Evolutionary conservation across 1,140 invertebrate species (phyloP).

Genomic region (Brachionus calyciflorus): DNA sequence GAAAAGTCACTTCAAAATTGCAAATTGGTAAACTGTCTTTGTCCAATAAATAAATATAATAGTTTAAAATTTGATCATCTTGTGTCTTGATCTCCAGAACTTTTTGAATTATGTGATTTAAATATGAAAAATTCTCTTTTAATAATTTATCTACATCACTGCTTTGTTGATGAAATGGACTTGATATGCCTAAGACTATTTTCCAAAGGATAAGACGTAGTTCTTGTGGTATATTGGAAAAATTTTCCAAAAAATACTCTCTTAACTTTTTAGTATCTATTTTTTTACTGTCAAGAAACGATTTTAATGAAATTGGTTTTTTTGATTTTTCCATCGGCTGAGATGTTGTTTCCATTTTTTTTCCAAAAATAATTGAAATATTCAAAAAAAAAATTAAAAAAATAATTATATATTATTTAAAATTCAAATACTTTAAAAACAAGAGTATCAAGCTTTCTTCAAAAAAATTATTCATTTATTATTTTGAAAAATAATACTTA

Average conservation of each 20-base stretch:
- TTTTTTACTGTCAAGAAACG: constrained; percentile 21
- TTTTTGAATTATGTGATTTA: constrained; percentile 5
- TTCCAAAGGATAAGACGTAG: constrained; percentile 41
- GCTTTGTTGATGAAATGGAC: constrained; percentile 20
- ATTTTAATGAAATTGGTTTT: neutral
- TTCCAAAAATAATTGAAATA: no score
- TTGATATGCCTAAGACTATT: constrained; percentile 28
- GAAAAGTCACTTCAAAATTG: neutral
- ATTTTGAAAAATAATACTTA: neutral
- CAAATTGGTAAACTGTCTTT: constrained; percentile 5
- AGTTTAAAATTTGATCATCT: constrained; percentile 12
- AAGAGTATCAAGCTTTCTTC: no score
- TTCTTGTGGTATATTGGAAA: constrained; percentile 31
- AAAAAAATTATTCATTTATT: no score
- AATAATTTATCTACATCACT: neutral
- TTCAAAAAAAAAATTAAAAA: neutral
- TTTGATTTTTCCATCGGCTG: neutral
- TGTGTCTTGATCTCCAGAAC: neutral
- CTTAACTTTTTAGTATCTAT: constrained; percentile 13
- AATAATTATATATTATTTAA: neutral
- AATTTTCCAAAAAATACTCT: constrained; percentile 41
- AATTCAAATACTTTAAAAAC: neutral
- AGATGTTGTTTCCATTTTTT: neutral
- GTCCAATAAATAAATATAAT: constrained; percentile 27
- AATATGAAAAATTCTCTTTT: neutral